These are phyloP conservation scores for Parthenolecanium corni DNA, from an alignment of 2,888 invertebrate species.

Conservation along the genomic window DNA sequence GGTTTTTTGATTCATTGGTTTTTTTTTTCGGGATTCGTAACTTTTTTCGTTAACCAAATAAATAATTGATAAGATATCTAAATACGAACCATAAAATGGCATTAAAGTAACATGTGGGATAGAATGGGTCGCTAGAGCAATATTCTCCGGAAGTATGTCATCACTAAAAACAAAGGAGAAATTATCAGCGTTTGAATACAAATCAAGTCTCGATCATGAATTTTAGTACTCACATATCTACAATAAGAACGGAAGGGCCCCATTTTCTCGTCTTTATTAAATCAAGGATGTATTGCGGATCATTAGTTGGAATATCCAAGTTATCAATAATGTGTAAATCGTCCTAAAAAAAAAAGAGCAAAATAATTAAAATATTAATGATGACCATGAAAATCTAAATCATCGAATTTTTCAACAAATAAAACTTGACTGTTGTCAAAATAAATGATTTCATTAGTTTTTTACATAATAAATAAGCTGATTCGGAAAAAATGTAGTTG, in stretches of 20 bases:
- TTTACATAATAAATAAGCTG: no score
- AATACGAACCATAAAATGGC: conserved; percentile 69
- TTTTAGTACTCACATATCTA: conserved; percentile 80
- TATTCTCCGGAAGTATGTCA: conserved; percentile 79
- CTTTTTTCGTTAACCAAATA: background rate
- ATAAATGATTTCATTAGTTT: no score
- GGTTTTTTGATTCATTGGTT: no score
- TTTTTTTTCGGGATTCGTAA: no score
- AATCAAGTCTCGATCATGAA: conserved; percentile 23
- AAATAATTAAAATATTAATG: background rate
- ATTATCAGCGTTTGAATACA: background rate
- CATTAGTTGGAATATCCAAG: conserved; percentile 72
- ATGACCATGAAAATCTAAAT: background rate
- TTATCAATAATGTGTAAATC: conserved; percentile 83
- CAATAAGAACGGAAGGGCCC: conserved; percentile 90
- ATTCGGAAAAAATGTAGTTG: no score
- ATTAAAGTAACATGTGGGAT: conserved; percentile 82
- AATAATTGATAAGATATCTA: background rate
- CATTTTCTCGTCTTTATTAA: conserved; percentile 75
- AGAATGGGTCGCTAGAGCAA: conserved; percentile 64
- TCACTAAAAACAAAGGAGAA: conserved; percentile 46
- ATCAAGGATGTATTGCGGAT: conserved; percentile 63
- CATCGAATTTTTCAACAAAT: no score
- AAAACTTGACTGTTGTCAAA: no score
- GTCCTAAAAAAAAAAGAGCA: conserved; percentile 47